These are phyloP conservation scores for Vespertilio murinus DNA, from an alignment of 2,797 vertebrate genomes.

Conservation along the genomic window DNA sequence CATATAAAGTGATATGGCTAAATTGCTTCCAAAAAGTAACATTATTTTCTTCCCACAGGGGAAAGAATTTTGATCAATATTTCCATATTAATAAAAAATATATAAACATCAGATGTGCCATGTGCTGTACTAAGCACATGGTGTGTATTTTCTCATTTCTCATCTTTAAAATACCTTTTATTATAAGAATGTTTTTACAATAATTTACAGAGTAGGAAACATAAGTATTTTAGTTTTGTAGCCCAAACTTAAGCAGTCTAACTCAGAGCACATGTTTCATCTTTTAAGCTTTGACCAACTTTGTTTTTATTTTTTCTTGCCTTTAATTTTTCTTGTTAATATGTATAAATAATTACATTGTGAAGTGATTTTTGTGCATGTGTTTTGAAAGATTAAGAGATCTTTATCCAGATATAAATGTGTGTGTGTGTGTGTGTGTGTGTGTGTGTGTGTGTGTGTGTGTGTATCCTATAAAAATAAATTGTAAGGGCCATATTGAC, in stretches of 20 bases:
- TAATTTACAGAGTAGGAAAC: background rate
- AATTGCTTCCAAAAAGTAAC: conserved; percentile 26
- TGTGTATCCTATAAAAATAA: conserved; percentile 61
- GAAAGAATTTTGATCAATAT: background rate
- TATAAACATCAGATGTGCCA: background rate
- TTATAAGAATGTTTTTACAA: background rate
- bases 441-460: background rate
- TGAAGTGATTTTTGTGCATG: conserved; percentile 38
- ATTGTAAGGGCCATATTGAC: conserved; percentile 57
- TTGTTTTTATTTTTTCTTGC: background rate
- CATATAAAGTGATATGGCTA: background rate
- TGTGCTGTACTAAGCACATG: background rate
- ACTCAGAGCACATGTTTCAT: background rate
- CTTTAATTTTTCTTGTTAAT: conserved; percentile 36
- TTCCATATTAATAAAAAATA: background rate
- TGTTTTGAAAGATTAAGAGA: conserved; percentile 44
- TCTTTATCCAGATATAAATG: conserved; percentile 5
- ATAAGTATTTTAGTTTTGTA: background rate
- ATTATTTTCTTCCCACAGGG: background rate
- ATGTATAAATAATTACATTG: conserved; percentile 42
- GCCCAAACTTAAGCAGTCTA: background rate
- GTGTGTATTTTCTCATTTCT: background rate
- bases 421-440: background rate
- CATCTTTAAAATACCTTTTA: background rate
- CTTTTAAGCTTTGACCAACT: background rate